Evolutionary conservation across 2,888 invertebrate genomes (phyloP).

Genomic region (Laspeyria flexula): DNA sequence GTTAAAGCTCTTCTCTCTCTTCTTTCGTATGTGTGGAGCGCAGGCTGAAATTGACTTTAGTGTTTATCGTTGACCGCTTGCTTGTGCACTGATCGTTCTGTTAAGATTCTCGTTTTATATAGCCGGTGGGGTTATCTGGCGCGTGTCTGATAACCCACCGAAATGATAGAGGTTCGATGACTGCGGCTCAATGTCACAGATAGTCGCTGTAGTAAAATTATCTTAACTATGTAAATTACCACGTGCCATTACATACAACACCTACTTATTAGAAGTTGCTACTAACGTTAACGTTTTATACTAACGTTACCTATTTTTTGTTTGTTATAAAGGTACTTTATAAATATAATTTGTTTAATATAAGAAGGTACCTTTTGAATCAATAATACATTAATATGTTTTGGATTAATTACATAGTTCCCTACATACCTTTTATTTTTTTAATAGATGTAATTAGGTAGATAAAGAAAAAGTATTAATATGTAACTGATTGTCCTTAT

Average conservation of each 20-base stretch:
- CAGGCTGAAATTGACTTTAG: constrained; percentile 18
- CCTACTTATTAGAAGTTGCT: no score
- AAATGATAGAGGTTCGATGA: constrained; percentile 79
- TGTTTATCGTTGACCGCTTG: constrained; percentile 60
- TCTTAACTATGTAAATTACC: constrained; percentile 56
- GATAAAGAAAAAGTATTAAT: no score
- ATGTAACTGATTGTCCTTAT: no score
- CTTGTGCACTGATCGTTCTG: constrained; percentile 65
- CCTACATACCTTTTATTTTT: no score
- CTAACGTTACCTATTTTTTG: background rate
- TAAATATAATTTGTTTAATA: no score
- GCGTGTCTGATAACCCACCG: constrained; percentile 79
- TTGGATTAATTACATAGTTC: no score
- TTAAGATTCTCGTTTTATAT: constrained; percentile 65
- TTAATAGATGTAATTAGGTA: no score
- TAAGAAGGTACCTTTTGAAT: no score
- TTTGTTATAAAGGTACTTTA: background rate
- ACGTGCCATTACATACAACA: constrained; percentile 16
- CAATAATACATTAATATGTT: no score
- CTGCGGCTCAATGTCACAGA: constrained; percentile 78
- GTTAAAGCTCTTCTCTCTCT: background rate
- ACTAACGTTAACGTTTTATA: no score
- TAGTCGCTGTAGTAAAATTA: constrained; percentile 78
- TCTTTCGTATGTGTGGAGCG: background rate
- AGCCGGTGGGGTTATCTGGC: constrained; percentile 74